Evolutionary conservation across 2,888 invertebrate species (phyloP), one percentile per base, ranked within the genome.

Genomic region (Drosophila rellima): DNA sequence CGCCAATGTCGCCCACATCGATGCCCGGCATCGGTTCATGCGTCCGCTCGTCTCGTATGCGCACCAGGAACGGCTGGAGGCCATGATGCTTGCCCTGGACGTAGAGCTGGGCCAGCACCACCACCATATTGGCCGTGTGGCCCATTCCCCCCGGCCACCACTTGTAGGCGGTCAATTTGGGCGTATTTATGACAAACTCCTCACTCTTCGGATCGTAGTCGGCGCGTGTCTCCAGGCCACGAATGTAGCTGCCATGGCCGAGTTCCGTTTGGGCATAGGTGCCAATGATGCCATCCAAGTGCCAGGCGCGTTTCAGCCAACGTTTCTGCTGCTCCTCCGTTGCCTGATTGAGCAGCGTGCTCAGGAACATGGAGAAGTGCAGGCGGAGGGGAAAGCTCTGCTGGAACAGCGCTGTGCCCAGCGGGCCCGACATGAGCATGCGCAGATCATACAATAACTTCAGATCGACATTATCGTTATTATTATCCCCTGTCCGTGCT

Each of bases 111-210:
- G 98, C 98, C 92, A 98, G 95, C 0, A 99, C 96, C 20, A 99
- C 94, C 51, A 97, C 97, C 93, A 97, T 96, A 93, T 98, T 98
- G 15, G 97, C 96, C 0, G 98, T 96, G 72, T 98, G 98, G 0
- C 98, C 98, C 94, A 98, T 93, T 89, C 96, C 96, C 6, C 98
- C 98, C n/a, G 98, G 98, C 98, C 98, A 98, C 98, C 98, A 98
- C 93, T 98, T 99, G 91, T 96, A 97, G 0, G 98, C 95, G 0
- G 97, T 96, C 20, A 97, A 92, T 0, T 96, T 96, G 1, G 98
- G 98, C 56, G 96, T 96, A 90, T 98, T 94, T 29, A 99, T 92
- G 18, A 98, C 93, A 90, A 99, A 99, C 93, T 98, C 96, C 90
- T 97, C 93, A 0, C 95, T 96, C 2, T 92, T 90, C 0, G 95